Evolutionary conservation across 2,888 invertebrate genomes (phyloP).

Genomic region (Apamea monoglypha): DNA sequence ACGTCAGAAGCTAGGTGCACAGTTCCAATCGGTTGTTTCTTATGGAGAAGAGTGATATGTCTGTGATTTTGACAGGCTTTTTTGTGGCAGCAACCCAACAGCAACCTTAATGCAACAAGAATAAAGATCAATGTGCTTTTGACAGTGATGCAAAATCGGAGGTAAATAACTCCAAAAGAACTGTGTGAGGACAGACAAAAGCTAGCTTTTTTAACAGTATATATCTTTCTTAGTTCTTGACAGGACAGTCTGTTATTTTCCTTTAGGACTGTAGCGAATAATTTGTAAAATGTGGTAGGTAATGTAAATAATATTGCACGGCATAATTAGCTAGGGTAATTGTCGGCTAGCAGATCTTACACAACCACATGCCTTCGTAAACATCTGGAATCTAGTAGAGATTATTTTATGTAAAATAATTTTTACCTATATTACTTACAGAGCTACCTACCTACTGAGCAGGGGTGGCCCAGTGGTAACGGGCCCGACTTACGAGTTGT

Average conservation of each 20-base stretch:
- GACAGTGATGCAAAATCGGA: background rate
- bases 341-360: constrained; percentile 17
- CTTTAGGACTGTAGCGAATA: background rate
- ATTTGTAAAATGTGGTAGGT: constrained; percentile 28
- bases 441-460: background rate
- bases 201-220: background rate
- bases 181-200: background rate
- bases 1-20: too few relatives aligned
- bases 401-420: constrained; percentile 1
- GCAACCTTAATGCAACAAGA: background rate
- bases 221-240: background rate
- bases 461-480: too few relatives aligned
- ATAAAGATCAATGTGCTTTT: background rate
- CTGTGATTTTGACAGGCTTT: too few relatives aligned
- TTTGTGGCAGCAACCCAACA: background rate
- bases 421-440: background rate
- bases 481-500: too few relatives aligned
- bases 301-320: constrained; percentile 16
- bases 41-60: too few relatives aligned
- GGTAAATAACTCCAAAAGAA: background rate
- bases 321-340: constrained; percentile 14
- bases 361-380: constrained; percentile 5
- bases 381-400: constrained; percentile 17
- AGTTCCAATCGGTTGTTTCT: too few relatives aligned
- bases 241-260: background rate